These are phyloP conservation scores for Achatina immaculata DNA, from an alignment of 1,140 invertebrate species.

Conservation along the genomic window DNA sequence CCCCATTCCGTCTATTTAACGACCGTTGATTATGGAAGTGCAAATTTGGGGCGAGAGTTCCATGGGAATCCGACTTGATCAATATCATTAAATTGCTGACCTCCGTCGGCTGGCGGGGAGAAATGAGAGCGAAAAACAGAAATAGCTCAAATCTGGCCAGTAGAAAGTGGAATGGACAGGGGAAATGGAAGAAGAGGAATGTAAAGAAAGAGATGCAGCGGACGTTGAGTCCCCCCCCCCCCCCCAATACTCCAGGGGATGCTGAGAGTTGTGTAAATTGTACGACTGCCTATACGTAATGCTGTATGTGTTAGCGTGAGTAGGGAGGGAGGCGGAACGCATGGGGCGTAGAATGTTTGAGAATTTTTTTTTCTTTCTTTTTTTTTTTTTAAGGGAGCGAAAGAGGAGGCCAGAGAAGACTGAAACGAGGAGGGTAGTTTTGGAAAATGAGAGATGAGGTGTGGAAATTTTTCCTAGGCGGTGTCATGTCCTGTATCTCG, in stretches of 20 bases:
- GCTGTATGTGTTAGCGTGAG: not conserved
- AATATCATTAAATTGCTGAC: slow-evolving; percentile 36
- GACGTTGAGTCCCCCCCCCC: too few species aligned
- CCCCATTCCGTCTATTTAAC: slow-evolving; percentile 30
- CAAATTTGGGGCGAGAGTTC: slow-evolving; percentile 29
- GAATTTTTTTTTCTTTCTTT: too few species aligned
- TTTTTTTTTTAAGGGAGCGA: too few species aligned
- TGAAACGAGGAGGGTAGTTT: not conserved
- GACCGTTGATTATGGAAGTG: slow-evolving; percentile 35
- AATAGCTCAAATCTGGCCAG: slow-evolving; percentile 25
- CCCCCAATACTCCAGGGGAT: too few species aligned
- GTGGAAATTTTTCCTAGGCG: slow-evolving; percentile 21
- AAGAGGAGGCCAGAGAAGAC: not conserved
- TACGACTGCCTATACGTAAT: too few species aligned
- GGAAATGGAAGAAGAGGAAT: slow-evolving; percentile 3
- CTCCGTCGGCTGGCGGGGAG: slow-evolving; percentile 23
- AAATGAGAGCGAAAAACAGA: slow-evolving; percentile 33
- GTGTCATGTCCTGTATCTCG: slow-evolving; percentile 17
- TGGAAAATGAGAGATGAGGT: slow-evolving; percentile 20
- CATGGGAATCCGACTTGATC: slow-evolving; percentile 32
- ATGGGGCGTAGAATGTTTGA: not conserved
- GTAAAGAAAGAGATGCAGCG: not conserved
- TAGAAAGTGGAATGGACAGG: slow-evolving; percentile 13
- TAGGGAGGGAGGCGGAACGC: not conserved
- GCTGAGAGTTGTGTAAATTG: too few species aligned